phyloP scores from a whole-genome alignment of 2,113 vertebrate genomes.

The Calonectris borealis region DNA sequence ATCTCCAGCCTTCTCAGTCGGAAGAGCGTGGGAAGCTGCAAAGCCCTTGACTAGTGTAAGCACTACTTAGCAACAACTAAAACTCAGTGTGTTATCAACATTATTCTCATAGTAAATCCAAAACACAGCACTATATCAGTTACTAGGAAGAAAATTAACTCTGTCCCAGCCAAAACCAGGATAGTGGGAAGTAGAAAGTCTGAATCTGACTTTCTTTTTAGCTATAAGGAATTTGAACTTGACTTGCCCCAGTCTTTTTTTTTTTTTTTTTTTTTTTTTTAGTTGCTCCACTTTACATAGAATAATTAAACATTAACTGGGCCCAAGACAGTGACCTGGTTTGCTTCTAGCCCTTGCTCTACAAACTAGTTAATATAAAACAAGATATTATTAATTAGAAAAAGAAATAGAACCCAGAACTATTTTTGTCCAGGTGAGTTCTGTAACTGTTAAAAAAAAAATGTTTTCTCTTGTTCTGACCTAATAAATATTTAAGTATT shows the following conservation, averaged over 20 bases:
- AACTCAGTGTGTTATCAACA: too few relatives aligned
- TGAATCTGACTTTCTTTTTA: neutral
- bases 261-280: neutral
- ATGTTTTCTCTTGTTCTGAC: neutral
- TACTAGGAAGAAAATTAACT: too few relatives aligned
- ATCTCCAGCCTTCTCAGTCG: too few relatives aligned
- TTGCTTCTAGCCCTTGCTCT: neutral
- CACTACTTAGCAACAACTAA: too few relatives aligned
- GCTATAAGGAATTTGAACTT: neutral
- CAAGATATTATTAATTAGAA: neutral
- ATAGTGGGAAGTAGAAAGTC: neutral
- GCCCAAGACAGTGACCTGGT: neutral
- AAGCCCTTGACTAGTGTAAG: too few relatives aligned
- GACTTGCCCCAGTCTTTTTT: rapidly evolving
- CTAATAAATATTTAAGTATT: neutral
- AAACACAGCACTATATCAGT: too few relatives aligned
- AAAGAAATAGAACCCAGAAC: neutral
- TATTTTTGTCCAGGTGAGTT: neutral
- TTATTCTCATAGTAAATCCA: too few relatives aligned
- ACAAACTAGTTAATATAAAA: neutral
- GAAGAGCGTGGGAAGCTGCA: too few relatives aligned
- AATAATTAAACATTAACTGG: neutral
- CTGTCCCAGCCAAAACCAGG: too few relatives aligned
- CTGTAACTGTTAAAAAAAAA: neutral
- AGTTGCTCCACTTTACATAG: neutral